A percentile compares a stretch with the other conserved stretches of the same genome.
These are phyloP conservation scores for Neosalanx taihuensis DNA, from an alignment of 2,797 vertebrate genomes.

Conservation along the genomic window DNA sequence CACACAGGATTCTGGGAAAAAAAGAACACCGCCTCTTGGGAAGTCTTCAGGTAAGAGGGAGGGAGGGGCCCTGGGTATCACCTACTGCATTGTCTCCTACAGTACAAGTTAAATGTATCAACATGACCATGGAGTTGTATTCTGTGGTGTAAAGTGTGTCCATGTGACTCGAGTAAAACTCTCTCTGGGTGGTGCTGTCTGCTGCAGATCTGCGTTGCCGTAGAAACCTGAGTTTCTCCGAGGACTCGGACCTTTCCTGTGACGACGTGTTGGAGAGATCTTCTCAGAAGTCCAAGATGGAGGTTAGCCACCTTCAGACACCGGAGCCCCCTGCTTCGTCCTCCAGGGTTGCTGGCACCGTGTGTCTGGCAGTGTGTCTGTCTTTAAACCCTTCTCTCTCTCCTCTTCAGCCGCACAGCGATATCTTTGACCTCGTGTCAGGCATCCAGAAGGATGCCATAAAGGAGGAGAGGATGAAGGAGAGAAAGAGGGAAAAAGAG, in stretches of 20 bases:
- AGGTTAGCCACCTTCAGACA: constrained; percentile 75
- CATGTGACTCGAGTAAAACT: not conserved
- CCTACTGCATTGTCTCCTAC: no score
- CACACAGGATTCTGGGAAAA: constrained; percentile 85
- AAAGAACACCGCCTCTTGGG: constrained; percentile 67
- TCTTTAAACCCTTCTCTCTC: constrained; percentile 40
- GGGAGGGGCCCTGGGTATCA: no score
- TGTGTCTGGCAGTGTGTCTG: constrained; percentile 7
- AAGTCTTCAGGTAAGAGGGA: constrained; percentile 77
- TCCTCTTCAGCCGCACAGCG: constrained; percentile 59
- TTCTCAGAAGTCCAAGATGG: constrained; percentile 92
- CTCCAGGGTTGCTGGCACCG: not conserved
- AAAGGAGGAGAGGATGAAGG: constrained; percentile 67
- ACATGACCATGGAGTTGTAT: no score
- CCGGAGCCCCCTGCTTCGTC: not conserved
- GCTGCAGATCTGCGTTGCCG: constrained; percentile 82
- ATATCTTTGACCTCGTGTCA: constrained; percentile 80
- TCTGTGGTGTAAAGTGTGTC: not conserved
- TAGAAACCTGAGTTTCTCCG: constrained; percentile 90
- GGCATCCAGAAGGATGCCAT: constrained; percentile 66
- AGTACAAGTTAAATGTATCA: no score
- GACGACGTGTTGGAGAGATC: constrained; percentile 91
- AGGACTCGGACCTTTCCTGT: constrained; percentile 96
- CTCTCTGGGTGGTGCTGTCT: constrained; percentile 10
- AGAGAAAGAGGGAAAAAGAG: constrained; percentile 59